phyloP scores from a whole-genome alignment of 2,888 invertebrate species.

The Toxonevra muliebris region DNA sequence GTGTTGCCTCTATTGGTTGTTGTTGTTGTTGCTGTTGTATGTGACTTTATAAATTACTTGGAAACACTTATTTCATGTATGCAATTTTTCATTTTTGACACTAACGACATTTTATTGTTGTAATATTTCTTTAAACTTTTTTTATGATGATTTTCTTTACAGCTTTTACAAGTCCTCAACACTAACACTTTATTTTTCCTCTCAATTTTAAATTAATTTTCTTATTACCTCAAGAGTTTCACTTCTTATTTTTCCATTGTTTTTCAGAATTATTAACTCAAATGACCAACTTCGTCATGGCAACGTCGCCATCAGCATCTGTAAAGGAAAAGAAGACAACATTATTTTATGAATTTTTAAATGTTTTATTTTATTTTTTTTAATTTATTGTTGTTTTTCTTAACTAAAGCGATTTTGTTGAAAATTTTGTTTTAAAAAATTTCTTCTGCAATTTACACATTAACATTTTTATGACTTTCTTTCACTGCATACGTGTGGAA shows the following conservation, averaged over 20 bases:
- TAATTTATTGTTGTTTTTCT: constrained; percentile 2
- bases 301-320: no score
- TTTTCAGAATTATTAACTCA: no score
- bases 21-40: constrained; percentile 7
- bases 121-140: constrained; percentile 11
- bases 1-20: background rate
- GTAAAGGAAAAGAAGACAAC: background rate
- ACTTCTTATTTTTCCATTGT: constrained; percentile 21
- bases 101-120: constrained; percentile 44
- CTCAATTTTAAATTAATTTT: background rate
- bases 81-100: constrained; percentile 44
- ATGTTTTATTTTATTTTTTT: constrained; percentile 1
- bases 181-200: constrained; percentile 14
- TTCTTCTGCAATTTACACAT: background rate
- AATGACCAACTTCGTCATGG: no score
- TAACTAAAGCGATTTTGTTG: background rate
- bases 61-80: constrained; percentile 34
- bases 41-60: constrained; percentile 32
- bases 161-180: background rate
- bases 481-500: background rate
- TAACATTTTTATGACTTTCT: background rate
- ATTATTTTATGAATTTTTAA: constrained; percentile 8
- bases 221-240: constrained; percentile 2
- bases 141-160: background rate
- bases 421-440: constrained; percentile 13